A percentile compares a stretch with the other conserved stretches of the same genome.
Conservation (phyloP, 1,140 invertebrate species). For the Lepidurus arcticus region DNA sequence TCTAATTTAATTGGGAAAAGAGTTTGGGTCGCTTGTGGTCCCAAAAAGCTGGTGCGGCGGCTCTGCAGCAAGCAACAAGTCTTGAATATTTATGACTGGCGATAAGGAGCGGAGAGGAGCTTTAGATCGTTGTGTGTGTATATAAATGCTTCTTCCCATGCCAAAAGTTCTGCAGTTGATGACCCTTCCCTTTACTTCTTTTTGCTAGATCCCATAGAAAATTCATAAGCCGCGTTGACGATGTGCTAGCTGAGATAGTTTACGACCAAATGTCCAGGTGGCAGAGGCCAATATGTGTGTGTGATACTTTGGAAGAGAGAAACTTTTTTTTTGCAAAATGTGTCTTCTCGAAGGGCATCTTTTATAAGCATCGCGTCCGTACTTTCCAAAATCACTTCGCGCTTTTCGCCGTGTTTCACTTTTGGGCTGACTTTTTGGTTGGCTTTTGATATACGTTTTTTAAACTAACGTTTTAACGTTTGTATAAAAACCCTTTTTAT, state of each 20-base stretch:
- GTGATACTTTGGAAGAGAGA: neutral
- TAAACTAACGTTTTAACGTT: too few relatives aligned
- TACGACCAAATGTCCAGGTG: neutral
- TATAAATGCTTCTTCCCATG: constrained; percentile 1
- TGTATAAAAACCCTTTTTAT: too few relatives aligned
- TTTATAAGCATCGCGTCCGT: too few relatives aligned
- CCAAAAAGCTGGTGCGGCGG: neutral
- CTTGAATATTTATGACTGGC: constrained; percentile 8
- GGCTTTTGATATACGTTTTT: too few relatives aligned
- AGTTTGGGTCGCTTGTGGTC: neutral
- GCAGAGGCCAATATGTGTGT: neutral
- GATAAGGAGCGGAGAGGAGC: constrained; percentile 13
- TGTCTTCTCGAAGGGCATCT: too few relatives aligned
- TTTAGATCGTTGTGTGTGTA: constrained; percentile 5
- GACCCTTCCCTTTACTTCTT: neutral
- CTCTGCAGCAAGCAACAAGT: neutral
- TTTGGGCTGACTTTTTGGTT: too few relatives aligned
- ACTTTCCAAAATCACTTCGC: too few relatives aligned
- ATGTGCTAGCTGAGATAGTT: neutral
- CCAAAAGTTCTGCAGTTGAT: constrained; percentile 14
- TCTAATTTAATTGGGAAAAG: constrained; percentile 10
- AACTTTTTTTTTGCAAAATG: neutral
- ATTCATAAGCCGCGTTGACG: constrained; percentile 18
- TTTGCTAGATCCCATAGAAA: neutral
- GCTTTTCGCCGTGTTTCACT: too few relatives aligned